Evolutionary conservation across 2,113 vertebrate species (phyloP).

Genomic region (Neomonachus schauinslandi): DNA sequence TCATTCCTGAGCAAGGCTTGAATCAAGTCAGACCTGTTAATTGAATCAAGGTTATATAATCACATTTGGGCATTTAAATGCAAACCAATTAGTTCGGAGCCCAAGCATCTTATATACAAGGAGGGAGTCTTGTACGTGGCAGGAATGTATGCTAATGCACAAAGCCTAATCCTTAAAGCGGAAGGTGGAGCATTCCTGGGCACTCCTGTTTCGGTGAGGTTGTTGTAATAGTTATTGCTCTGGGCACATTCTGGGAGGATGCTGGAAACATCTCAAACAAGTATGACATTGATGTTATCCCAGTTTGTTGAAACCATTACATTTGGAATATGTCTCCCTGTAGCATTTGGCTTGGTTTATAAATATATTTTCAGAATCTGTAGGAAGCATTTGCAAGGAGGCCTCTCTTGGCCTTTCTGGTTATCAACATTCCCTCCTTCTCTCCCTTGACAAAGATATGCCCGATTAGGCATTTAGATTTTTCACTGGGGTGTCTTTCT

Average conservation of each 20-base stretch:
- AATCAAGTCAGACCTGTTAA: constrained; percentile 72
- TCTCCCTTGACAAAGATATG: neutral
- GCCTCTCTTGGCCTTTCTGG: neutral
- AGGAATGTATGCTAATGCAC: constrained; percentile 4
- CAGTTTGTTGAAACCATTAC: constrained; percentile 79
- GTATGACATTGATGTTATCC: constrained; percentile 79
- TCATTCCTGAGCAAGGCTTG: constrained; percentile 48
- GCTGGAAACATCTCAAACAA: constrained; percentile 80
- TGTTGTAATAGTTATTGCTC: constrained; percentile 27
- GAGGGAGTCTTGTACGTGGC: neutral
- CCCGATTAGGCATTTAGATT: neutral
- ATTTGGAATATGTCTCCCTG: constrained; percentile 80
- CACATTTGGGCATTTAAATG: constrained; percentile 62
- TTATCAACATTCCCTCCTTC: neutral
- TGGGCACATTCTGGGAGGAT: constrained; percentile 81
- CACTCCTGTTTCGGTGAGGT: constrained; percentile 69
- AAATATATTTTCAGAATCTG: constrained; percentile 74
- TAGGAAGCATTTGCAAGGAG: constrained; percentile 67
- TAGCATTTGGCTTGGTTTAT: constrained; percentile 81
- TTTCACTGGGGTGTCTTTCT: constrained; percentile 21
- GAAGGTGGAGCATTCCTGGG: constrained; percentile 51
- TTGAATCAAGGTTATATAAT: constrained; percentile 65
- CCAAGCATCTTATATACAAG: neutral
- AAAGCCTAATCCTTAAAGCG: constrained; percentile 4
- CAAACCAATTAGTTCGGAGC: constrained; percentile 52